Conservation (phyloP, 2,797 vertebrate species). For the Halcyon leucocephala region DNA sequence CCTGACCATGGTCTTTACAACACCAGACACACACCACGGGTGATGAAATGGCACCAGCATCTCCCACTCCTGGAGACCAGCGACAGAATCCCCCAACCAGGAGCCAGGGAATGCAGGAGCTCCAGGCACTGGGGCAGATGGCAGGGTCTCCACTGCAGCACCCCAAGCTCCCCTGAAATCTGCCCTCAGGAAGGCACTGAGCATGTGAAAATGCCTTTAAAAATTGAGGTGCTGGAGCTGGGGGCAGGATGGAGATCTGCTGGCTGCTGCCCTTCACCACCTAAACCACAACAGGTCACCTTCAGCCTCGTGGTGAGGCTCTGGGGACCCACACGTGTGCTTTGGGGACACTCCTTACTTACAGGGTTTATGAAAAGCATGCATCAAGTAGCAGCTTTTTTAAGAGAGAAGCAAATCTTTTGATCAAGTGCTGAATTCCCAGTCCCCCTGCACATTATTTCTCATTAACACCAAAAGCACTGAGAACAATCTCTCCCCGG, state of each 20-base stretch:
- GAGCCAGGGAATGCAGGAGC: background rate
- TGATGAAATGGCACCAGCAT: rapidly evolving
- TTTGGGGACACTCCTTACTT: background rate
- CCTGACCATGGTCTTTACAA: rapidly evolving
- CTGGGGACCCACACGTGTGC: background rate
- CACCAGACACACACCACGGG: background rate
- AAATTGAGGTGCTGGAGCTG: background rate
- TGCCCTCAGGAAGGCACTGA: background rate
- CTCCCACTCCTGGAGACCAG: background rate
- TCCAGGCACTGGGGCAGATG: background rate
- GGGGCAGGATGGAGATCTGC: background rate
- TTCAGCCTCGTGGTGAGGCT: background rate
- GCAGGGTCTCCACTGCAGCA: background rate
- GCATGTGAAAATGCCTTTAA: background rate
- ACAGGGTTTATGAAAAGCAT: background rate
- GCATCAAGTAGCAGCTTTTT: background rate
- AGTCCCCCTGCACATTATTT: background rate
- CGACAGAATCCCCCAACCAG: rapidly evolving
- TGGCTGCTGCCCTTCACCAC: background rate
- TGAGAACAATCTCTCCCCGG: background rate
- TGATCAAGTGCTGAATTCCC: background rate
- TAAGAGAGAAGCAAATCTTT: background rate
- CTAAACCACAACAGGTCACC: rapidly evolving
- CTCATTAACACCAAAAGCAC: background rate
- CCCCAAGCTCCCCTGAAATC: background rate